Conservation (phyloP, 2,888 invertebrate genomes). For the Tridacna crocea region DNA sequence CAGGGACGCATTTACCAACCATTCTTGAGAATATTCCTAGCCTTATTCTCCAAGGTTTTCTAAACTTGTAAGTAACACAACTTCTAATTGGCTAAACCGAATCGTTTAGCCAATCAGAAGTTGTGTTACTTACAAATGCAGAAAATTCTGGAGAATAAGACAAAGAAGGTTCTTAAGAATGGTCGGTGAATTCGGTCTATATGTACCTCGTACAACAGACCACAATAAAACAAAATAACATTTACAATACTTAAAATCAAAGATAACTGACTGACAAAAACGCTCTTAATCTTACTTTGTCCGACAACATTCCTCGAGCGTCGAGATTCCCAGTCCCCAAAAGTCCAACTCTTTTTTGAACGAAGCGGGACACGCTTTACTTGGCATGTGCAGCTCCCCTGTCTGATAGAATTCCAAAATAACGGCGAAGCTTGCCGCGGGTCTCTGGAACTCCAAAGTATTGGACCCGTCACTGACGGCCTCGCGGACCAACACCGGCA, state of each 20-base stretch:
- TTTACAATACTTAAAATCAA: background rate
- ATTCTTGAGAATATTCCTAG: too few relatives aligned
- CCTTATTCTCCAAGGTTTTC: too few relatives aligned
- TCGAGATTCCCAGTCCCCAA: conserved; percentile 45
- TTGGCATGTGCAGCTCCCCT: conserved; percentile 60
- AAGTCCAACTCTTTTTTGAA: conserved; percentile 57
- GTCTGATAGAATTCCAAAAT: conserved; percentile 58
- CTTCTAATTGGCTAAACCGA: too few relatives aligned
- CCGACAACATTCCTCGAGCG: conserved; percentile 31
- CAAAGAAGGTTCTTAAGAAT: too few relatives aligned
- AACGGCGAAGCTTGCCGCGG: conserved; percentile 53
- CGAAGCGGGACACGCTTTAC: conserved; percentile 48
- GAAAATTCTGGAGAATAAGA: too few relatives aligned
- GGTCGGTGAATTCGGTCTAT: too few relatives aligned
- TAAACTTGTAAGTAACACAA: too few relatives aligned
- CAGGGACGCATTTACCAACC: too few relatives aligned
- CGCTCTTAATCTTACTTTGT: conserved; percentile 26
- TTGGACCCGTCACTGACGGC: background rate
- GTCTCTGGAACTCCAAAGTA: conserved; percentile 42
- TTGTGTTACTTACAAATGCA: too few relatives aligned
- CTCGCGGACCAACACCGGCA: background rate
- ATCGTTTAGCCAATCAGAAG: too few relatives aligned
- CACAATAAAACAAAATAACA: background rate
- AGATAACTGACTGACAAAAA: background rate
- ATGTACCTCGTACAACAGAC: background rate